Evolutionary conservation across 2,888 invertebrate species (phyloP).

Genomic region (Drosophila lutescens): DNA sequence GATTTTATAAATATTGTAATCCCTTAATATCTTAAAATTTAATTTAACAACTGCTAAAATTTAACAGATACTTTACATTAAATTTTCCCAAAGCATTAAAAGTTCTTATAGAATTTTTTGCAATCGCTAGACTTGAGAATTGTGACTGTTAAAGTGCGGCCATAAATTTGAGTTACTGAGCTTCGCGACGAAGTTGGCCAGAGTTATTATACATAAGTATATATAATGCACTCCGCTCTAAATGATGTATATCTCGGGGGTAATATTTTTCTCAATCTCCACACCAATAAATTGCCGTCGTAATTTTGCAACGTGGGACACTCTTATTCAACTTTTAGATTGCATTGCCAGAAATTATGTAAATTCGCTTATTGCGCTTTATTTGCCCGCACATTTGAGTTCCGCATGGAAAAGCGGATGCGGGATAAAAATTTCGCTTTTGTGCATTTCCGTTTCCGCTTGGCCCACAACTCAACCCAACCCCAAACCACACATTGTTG

Average conservation of each 20-base stretch:
- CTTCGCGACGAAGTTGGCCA: background rate
- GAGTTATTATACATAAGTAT: conserved; percentile 10
- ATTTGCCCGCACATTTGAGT: conserved; percentile 30
- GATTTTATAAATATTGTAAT: too few species aligned
- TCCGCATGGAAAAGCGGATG: conserved; percentile 17
- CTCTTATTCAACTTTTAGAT: conserved; percentile 27
- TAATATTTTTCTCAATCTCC: conserved; percentile 15
- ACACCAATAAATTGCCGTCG: conserved; percentile 18
- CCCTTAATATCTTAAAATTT: too few species aligned
- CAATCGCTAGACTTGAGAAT: background rate
- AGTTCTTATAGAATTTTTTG: too few species aligned
- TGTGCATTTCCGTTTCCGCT: conserved; percentile 67
- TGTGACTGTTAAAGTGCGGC: conserved; percentile 1
- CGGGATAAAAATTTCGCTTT: conserved; percentile 31
- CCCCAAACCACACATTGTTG: conserved; percentile 23
- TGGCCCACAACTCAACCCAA: conserved; percentile 2
- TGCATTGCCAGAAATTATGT: conserved; percentile 38
- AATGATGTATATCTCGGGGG: conserved; percentile 21
- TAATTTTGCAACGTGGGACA: conserved; percentile 15
- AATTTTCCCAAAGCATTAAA: too few species aligned
- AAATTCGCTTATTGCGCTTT: conserved; percentile 46
- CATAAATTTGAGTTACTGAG: conserved; percentile 18
- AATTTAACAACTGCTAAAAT: too few species aligned
- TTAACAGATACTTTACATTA: too few species aligned
- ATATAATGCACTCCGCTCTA: conserved; percentile 27